phyloP scores from a whole-genome alignment of 2,797 vertebrate genomes.

The Australoheros facetus region DNA sequence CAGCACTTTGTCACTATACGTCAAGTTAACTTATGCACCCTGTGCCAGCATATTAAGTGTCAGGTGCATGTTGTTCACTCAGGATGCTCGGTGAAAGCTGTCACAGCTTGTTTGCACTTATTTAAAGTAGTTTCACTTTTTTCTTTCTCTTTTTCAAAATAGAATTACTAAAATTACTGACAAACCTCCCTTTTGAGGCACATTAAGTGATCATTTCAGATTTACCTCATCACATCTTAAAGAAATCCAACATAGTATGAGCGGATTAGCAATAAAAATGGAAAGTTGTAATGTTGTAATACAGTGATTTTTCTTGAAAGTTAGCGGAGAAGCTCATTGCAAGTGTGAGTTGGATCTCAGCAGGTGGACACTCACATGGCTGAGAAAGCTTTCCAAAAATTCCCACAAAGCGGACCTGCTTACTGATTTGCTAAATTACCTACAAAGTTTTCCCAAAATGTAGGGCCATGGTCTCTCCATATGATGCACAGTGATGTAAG shows the following conservation, averaged over 20 bases:
- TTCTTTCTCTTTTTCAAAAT: not conserved
- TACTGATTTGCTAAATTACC: not conserved
- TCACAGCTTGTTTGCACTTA: not conserved
- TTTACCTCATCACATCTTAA: not conserved
- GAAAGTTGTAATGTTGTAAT: not conserved
- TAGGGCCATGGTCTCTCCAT: not conserved
- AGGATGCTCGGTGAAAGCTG: not conserved
- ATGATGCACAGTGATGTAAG: fast-evolving
- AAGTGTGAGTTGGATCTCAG: not conserved
- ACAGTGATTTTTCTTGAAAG: not conserved
- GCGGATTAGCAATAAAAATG: not conserved
- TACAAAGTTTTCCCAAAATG: not conserved
- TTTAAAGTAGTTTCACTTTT: not conserved
- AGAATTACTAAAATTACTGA: not conserved
- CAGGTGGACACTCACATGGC: not conserved
- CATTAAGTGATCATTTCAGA: no score
- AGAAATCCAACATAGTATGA: not conserved
- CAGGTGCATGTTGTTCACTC: conserved; percentile 12
- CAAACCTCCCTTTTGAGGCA: not conserved
- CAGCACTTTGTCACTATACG: conserved; percentile 9
- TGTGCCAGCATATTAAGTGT: not conserved
- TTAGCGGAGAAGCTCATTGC: not conserved
- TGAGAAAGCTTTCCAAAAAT: not conserved
- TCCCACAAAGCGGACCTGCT: not conserved
- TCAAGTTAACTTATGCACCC: conserved; percentile 11